phyloP scores from a whole-genome alignment of 2,888 invertebrate species.

The Sisyra terminalis region DNA sequence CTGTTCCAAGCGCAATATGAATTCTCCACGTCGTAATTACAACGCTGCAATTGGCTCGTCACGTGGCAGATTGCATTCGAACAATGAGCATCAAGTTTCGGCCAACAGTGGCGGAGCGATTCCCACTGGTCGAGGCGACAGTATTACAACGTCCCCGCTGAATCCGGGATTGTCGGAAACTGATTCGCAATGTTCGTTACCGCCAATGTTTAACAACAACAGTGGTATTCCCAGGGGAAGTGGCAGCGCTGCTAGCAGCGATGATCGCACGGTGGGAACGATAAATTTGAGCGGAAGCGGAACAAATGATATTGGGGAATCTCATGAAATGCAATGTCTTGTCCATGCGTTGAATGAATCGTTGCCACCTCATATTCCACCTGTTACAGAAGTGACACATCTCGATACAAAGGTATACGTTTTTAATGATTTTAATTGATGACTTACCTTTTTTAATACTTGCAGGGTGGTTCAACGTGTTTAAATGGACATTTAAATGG shows the following conservation, averaged over 20 bases:
- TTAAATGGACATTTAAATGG: slow-evolving; percentile 34
- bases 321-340: slow-evolving; percentile 25
- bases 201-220: background rate
- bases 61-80: background rate
- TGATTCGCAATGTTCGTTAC: background rate
- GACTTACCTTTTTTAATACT: slow-evolving; percentile 11
- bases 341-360: slow-evolving; percentile 22
- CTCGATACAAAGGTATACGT: slow-evolving; percentile 24
- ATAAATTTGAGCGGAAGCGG: background rate
- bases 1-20: slow-evolving; percentile 3
- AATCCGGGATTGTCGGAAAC: background rate
- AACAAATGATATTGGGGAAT: slow-evolving; percentile 14
- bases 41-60: background rate
- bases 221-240: no score
- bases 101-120: background rate
- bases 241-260: background rate
- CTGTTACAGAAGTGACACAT: slow-evolving; percentile 18
- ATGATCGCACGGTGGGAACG: background rate
- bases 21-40: background rate
- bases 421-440: no score
- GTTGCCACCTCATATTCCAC: slow-evolving; percentile 17
- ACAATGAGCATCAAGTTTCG: slow-evolving; percentile 1
- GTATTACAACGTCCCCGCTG: background rate
- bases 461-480: slow-evolving; percentile 26
- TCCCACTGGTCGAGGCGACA: background rate